Evolutionary conservation across 92 coral and sea anemone genomes (phyloP), one percentile per base, ranked within the genome.

Genomic region (Porites divaricata): DNA sequence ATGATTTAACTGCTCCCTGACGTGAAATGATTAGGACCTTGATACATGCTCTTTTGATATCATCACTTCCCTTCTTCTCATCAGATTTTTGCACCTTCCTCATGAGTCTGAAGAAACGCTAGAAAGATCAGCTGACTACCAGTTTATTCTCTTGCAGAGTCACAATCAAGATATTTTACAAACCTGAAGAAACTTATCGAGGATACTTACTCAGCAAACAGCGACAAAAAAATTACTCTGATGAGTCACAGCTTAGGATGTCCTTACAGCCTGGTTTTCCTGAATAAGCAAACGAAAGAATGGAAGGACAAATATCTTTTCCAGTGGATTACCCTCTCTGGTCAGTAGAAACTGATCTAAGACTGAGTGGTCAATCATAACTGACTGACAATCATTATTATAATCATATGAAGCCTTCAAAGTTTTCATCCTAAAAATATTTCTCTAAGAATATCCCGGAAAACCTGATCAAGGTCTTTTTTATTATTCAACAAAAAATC

Each of bases 281-380:
- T 94, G 49, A 94, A 94, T 50, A 81, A 91, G 59, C 98, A 91
- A 85, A 83, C 90, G 1, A 80, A 78, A 61, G 89, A 69, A 11
- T 91, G 98, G 98, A 94, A 94, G 70, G 92, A 91, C 81, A 91
- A 81, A 20, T 91, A 91, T 79, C 87, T 94, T 72, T 75, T 86
- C 4, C 98, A 94, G 61, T 94, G 98, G 98, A 88, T 93, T 25
- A 85, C 97, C 3, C 86, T 94, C 17, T 94, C 98, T 70, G 98
- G 98, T 94, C 15, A 81, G 81, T 11, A 54, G 59, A 1, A 54
- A 15, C n/a, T n/a, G n/a, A 10, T 12, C 14, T 15, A 8, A 10
- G 16, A 54, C n/a, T n/a, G n/a, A 15, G 4, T 10, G 59, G 59
- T 54, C 59, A 2, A 10, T 54, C 59, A 11, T 54, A 54, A 2